These are phyloP conservation scores for Gymnothorax javanicus DNA, from an alignment of 2,797 vertebrate genomes.

Conservation along the genomic window DNA sequence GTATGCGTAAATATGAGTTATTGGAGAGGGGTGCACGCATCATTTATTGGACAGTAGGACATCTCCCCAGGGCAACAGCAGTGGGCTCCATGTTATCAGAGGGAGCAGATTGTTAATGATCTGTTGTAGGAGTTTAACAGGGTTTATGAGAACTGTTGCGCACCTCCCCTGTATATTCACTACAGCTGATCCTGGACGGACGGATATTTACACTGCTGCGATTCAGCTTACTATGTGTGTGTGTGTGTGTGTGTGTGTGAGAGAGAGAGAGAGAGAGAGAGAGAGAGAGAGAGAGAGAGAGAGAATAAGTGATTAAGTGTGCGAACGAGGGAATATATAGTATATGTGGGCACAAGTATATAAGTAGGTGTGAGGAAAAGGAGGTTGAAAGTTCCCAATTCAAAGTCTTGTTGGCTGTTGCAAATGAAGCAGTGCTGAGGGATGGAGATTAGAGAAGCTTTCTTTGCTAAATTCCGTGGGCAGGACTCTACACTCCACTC, in stretches of 20 bases:
- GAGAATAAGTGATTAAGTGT: too few relatives aligned
- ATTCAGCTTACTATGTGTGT: background rate
- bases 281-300: too few relatives aligned
- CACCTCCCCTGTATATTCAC: slow-evolving; percentile 36
- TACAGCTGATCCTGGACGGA: slow-evolving; percentile 32
- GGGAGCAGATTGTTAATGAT: slow-evolving; percentile 36
- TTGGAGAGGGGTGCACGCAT: background rate
- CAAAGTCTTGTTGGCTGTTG: background rate
- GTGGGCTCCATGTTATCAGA: background rate
- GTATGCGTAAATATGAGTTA: background rate
- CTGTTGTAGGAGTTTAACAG: slow-evolving; percentile 29
- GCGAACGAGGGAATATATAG: too few relatives aligned
- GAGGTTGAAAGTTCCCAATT: background rate
- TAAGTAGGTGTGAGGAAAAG: too few relatives aligned
- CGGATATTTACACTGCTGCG: slow-evolving; percentile 29
- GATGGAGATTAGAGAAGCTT: background rate
- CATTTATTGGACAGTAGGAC: background rate
- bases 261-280: too few relatives aligned
- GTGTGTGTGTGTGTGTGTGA: too few relatives aligned
- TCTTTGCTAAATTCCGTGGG: background rate
- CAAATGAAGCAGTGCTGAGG: background rate
- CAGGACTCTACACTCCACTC: background rate
- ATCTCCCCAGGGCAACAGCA: slow-evolving; percentile 5
- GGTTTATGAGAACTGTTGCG: slow-evolving; percentile 29
- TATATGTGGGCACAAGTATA: too few relatives aligned